Evolutionary conservation across 2,113 vertebrate genomes (phyloP).

Genomic region (Amphilophus citrinellus): DNA sequence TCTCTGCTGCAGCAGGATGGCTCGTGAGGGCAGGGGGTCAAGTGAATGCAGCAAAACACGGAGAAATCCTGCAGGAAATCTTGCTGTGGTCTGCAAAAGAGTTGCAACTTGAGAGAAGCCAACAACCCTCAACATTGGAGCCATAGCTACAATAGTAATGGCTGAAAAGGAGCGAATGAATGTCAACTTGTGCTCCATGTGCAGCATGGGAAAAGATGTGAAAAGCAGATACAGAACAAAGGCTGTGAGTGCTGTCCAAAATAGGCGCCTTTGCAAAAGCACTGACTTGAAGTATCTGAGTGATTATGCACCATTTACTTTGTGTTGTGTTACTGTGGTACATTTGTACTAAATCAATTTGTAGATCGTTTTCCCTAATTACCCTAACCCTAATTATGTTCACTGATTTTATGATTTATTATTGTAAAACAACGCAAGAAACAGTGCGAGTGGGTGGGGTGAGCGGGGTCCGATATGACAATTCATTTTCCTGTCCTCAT

Average conservation of each 20-base stretch:
- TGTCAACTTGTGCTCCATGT: neutral
- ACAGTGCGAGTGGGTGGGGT: neutral
- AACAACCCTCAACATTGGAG: neutral
- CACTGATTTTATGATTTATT: constrained; percentile 28
- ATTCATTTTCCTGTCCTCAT: constrained; percentile 14
- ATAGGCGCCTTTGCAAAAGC: neutral
- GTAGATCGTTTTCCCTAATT: constrained; percentile 3
- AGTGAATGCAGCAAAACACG: constrained; percentile 20
- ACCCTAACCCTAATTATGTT: constrained; percentile 1
- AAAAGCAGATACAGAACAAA: neutral
- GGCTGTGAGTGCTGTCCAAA: neutral
- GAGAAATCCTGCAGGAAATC: constrained; percentile 22
- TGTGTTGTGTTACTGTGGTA: neutral
- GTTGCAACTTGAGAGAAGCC: constrained; percentile 3
- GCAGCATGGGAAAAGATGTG: neutral
- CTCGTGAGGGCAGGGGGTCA: constrained; percentile 18
- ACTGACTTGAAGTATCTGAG: neutral
- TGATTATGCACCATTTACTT: constrained; percentile 1
- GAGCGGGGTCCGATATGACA: neutral
- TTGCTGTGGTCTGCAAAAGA: constrained; percentile 25
- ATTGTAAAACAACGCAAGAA: constrained; percentile 1
- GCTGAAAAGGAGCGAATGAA: neutral
- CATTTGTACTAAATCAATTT: constrained; percentile 17
- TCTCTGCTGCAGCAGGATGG: constrained; percentile 18
- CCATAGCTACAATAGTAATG: neutral